Evolutionary conservation across 2,888 invertebrate genomes (phyloP), one percentile per base, ranked within the genome.

Genomic region (Hermaeophaga mercurialis): DNA sequence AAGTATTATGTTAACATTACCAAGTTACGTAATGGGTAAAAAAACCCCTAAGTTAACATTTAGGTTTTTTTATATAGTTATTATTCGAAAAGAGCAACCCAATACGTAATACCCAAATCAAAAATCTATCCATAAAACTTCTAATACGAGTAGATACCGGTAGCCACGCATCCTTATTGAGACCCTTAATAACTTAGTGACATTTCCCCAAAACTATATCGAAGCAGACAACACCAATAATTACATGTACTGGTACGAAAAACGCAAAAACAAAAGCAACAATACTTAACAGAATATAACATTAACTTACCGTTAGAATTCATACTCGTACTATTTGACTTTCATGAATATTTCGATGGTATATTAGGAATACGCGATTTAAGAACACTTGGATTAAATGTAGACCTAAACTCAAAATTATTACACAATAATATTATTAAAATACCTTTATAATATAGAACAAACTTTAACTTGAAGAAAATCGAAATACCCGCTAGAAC

Each of bases 311-410:
- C 8, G 8, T 2, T 59, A 15, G 50, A 59, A 5, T 48, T 38
- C 19, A n/a, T n/a, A n/a, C n/a, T n/a, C n/a, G n/a, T 57, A 17
- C 18, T 56, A n/a, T 56, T 43, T 24, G 19, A 41, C 18, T 56
- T 56, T 41, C 53, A 56, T 17, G 53, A 56, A 8, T 59, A 49
- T 48, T 59, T 54, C 18, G 59, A 59, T n/a, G 54, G 54, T 17
- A 57, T 59, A 12, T 19, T 59, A 26, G 56, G 59, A 15, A 39
- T 59, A 19, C 33, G 31, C 22, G 59, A 56, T n/a, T 11, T 59
- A 17, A 12, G 8, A 19, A 47, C 36, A 14, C 8, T 56, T 6
- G 39, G 46, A 7, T 9, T 57, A 15, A 45, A 49, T 24, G 7
- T 50, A 7, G 31, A 41, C 26, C 28, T 39, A 12, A n/a, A 12